A percentile compares a stretch with the other conserved stretches of the same genome.
phyloP scores from a whole-genome alignment of 2,113 vertebrate genomes.

The Sylvilagus bachmani region DNA sequence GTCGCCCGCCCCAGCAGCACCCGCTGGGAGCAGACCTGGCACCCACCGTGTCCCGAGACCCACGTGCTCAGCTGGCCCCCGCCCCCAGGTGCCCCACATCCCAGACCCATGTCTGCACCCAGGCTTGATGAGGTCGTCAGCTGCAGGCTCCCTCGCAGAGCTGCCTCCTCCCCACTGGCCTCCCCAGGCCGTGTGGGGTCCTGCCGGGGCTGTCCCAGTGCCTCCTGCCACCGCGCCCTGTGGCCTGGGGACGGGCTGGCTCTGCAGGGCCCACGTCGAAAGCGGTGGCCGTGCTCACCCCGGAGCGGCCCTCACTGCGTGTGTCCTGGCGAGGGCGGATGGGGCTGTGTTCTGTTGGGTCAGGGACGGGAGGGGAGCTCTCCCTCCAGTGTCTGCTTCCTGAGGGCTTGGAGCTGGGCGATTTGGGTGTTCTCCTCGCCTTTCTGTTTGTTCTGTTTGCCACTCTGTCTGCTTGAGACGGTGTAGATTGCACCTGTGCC shows the following conservation, averaged over 20 bases:
- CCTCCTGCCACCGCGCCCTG: neutral
- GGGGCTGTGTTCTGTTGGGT: neutral
- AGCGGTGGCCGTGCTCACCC: too few species aligned
- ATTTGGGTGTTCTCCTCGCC: fast-evolving
- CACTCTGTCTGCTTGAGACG: slow-evolving; percentile 54
- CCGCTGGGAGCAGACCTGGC: fast-evolving
- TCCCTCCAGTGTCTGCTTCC: neutral
- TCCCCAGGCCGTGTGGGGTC: neutral
- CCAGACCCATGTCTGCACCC: too few species aligned
- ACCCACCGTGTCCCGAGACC: neutral
- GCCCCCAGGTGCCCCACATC: neutral
- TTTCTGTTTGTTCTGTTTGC: neutral
- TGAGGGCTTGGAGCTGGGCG: neutral
- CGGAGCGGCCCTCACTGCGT: too few species aligned
- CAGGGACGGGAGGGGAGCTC: fast-evolving
- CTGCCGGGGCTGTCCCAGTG: neutral
- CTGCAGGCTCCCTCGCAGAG: fast-evolving
- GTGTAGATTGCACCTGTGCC: neutral
- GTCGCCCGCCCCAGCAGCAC: neutral
- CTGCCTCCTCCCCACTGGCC: neutral
- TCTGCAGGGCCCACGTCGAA: neutral
- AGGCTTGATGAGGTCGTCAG: neutral
- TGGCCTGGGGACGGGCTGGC: too few species aligned
- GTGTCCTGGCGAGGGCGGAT: neutral
- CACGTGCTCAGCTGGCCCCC: fast-evolving